Evolutionary conservation across 2,113 vertebrate genomes (phyloP), one percentile per base, ranked within the genome.

Genomic region (Toxotes jaculatrix): DNA sequence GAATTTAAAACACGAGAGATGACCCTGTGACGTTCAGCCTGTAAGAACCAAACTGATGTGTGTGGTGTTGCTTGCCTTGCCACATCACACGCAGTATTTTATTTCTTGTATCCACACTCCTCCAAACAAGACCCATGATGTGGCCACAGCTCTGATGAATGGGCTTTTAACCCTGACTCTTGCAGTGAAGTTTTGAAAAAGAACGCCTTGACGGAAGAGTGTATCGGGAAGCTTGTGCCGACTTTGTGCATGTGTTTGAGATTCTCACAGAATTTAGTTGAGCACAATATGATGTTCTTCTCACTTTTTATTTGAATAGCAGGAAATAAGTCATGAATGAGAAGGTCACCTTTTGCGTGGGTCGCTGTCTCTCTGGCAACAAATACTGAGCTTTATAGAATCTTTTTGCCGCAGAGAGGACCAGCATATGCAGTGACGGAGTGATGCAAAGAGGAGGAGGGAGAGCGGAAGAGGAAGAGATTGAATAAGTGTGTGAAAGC

Each of bases 311-410:
- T 77, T 81, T 74, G 51, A 84, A 84, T 83, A 63, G 77, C 53
- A 63, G 71, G 42, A 75, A 75, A 34, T 49, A 51, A 43, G 23
- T 23, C 59, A 70, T 82, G 76, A 88, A 88, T 83, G 83, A 89
- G 73, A 55, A 63, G 87, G 84, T 92, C 80, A 82, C 62, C 82
- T 71, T 62, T 76, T 67, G 55, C 6, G 74, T 84, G 66, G 76
- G 88, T 65, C 1, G 62, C 82, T 47, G 79, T 84, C 77, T 90
- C 83, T 86, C 74, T 87, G 82, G 87, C 84, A 90, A 89, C 80
- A 86, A 84, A 76, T 23, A 63, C 60, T 34, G 11, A 65, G 83
- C 70, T 80, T 62, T 70, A 73, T 74, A 66, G 42, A 86, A 62
- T 75, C 43, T 76, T 84, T 27, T 77, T 70, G 80, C 62, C 27